Evolutionary conservation across 2,113 vertebrate genomes (phyloP).

Genomic region (Limnothrissa miodon): DNA sequence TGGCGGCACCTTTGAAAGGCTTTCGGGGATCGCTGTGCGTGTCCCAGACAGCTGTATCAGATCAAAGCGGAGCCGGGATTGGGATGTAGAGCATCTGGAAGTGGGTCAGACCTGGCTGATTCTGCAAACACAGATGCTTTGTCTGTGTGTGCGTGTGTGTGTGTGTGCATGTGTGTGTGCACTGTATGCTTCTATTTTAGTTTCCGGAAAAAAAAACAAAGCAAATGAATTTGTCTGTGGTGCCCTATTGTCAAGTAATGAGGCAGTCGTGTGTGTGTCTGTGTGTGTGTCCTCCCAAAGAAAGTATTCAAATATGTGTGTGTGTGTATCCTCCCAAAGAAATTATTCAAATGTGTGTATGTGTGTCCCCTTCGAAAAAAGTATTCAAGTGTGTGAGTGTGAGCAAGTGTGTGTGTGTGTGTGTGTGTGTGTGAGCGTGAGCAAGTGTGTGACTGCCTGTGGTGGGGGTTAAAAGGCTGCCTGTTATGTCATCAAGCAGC

Average conservation of each 20-base stretch:
- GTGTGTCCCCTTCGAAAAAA: too few relatives aligned
- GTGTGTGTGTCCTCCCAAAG: too few relatives aligned
- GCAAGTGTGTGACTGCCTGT: background rate
- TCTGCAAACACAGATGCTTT: constrained; percentile 7
- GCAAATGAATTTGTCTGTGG: background rate
- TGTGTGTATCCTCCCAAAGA: background rate
- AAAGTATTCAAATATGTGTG: too few relatives aligned
- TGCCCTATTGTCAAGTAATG: background rate
- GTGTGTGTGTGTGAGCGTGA: background rate
- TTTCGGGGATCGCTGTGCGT: constrained; percentile 27
- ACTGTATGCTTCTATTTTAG: background rate
- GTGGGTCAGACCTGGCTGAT: constrained; percentile 34
- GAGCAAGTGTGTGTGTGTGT: background rate
- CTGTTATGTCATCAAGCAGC: background rate
- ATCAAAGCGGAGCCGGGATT: constrained; percentile 40
- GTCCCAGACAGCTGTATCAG: constrained; percentile 43
- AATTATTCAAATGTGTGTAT: too few relatives aligned
- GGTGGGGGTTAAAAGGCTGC: background rate
- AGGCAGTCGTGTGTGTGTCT: background rate
- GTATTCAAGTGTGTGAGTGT: constrained; percentile 19
- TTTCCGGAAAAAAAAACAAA: background rate
- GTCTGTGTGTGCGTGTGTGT: background rate
- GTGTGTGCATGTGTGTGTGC: background rate
- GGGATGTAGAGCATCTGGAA: constrained; percentile 45
- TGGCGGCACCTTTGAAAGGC: constrained; percentile 15